Conservation (phyloP, 1,140 invertebrate genomes). For the Hycleus cichorii region DNA sequence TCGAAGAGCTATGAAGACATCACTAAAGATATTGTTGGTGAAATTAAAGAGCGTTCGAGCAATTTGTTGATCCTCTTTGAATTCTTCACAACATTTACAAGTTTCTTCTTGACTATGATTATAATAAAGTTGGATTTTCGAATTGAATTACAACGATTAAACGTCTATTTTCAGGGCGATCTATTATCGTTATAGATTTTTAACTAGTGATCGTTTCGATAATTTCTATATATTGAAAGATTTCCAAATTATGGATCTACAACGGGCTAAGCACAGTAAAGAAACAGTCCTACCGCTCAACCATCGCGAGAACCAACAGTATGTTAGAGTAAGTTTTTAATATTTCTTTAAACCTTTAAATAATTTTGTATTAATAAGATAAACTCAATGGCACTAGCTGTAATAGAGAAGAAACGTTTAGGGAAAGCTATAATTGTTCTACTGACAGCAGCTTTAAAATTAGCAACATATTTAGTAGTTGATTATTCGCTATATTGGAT, state of each 20-base stretch:
- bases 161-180: conserved; percentile 47
- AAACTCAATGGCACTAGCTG: conserved; percentile 51
- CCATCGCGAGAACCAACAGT: conserved; percentile 54
- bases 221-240: conserved; percentile 67
- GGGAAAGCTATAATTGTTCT: conserved; percentile 54
- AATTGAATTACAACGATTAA: too few species aligned
- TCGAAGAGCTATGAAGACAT: conserved; percentile 46
- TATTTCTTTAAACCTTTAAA: neutral
- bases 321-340: conserved; percentile 48
- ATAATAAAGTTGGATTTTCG: conserved; percentile 46
- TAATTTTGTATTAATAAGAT: conserved; percentile 39
- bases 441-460: conserved; percentile 54
- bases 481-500: conserved; percentile 73
- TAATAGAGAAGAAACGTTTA: conserved; percentile 52
- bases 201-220: conserved; percentile 63
- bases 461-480: conserved; percentile 58
- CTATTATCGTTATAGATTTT: conserved; percentile 64
- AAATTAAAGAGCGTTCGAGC: conserved; percentile 52
- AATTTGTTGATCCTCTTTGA: conserved; percentile 52
- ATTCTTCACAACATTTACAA: conserved; percentile 52
- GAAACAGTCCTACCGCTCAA: conserved; percentile 62
- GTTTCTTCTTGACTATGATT: conserved; percentile 51
- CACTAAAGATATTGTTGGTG: conserved; percentile 50
- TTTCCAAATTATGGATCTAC: conserved; percentile 60
- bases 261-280: conserved; percentile 48